phyloP scores from a whole-genome alignment of 2,888 invertebrate genomes.

The Heliconius hortense region DNA sequence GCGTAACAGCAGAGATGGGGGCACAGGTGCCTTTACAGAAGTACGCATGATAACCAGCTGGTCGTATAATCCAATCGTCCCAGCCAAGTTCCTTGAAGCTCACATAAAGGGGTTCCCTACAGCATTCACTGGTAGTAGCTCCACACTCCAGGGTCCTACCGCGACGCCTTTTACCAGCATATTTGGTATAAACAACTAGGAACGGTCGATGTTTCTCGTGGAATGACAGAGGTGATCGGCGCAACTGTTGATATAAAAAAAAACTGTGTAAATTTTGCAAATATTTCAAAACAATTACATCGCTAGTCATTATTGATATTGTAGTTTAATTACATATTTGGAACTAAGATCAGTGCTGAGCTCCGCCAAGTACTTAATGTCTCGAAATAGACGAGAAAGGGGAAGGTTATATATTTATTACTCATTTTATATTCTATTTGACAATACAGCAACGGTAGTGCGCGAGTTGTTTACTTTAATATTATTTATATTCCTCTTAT shows the following conservation, averaged over 20 bases:
- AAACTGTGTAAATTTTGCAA: too few relatives aligned
- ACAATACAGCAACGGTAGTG: background rate
- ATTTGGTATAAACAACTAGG: conserved; percentile 89
- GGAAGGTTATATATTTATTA: background rate
- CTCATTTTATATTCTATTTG: too few relatives aligned
- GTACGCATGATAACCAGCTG: conserved; percentile 92
- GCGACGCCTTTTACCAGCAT: conserved; percentile 84
- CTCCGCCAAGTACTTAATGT: background rate
- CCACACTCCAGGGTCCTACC: conserved; percentile 86
- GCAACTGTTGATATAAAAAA: conserved; percentile 63
- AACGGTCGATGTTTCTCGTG: conserved; percentile 88
- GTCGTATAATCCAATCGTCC: conserved; percentile 93
- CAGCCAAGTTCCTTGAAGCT: conserved; percentile 93
- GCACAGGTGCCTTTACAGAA: conserved; percentile 92
- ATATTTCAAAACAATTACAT: too few relatives aligned
- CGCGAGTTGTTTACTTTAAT: background rate
- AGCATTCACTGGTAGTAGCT: conserved; percentile 87
- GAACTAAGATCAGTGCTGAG: background rate
- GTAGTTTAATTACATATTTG: too few relatives aligned
- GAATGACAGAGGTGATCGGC: conserved; percentile 86
- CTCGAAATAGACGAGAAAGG: background rate
- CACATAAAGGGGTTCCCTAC: conserved; percentile 90
- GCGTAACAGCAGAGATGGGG: conserved; percentile 86
- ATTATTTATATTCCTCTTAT: background rate
- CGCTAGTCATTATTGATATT: too few relatives aligned